phyloP scores from a whole-genome alignment of 2,888 invertebrate genomes.

The Cordilura impudica region DNA sequence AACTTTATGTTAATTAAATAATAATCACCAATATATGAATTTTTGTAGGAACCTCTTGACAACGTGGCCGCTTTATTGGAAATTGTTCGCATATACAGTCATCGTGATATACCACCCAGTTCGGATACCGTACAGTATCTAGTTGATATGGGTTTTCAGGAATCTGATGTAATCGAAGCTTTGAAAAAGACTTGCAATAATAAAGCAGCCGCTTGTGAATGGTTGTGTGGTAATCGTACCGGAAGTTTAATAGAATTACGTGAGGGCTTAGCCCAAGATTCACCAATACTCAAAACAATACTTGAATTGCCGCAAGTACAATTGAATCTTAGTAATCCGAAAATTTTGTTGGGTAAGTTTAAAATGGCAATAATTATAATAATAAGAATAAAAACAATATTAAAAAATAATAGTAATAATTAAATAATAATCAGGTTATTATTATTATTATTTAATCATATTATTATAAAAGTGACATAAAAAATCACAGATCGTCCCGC shows the following conservation, averaged over 20 bases:
- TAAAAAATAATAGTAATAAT: not conserved
- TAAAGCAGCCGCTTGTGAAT: constrained; percentile 83
- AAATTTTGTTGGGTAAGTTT: constrained; percentile 81
- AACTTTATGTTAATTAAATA: no score
- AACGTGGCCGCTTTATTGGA: constrained; percentile 76
- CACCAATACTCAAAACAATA: constrained; percentile 82
- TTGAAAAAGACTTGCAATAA: constrained; percentile 82
- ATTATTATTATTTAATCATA: no score
- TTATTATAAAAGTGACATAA: no score
- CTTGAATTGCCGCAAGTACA: constrained; percentile 83
- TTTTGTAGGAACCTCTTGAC: constrained; percentile 69
- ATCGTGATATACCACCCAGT: constrained; percentile 75
- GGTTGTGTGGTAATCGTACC: constrained; percentile 82
- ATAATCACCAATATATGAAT: no score
- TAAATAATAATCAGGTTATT: no score
- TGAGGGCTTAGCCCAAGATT: constrained; percentile 81
- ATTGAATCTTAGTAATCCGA: constrained; percentile 82
- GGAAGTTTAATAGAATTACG: constrained; percentile 80
- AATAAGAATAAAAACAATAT: not conserved
- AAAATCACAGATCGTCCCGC: no score
- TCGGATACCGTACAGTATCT: constrained; percentile 72
- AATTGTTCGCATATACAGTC: constrained; percentile 76
- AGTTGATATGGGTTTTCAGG: constrained; percentile 82
- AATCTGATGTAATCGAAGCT: constrained; percentile 80
- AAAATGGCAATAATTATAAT: no score